Evolutionary conservation across 2,888 invertebrate genomes (phyloP).

Genomic region (Drosophila recens): DNA sequence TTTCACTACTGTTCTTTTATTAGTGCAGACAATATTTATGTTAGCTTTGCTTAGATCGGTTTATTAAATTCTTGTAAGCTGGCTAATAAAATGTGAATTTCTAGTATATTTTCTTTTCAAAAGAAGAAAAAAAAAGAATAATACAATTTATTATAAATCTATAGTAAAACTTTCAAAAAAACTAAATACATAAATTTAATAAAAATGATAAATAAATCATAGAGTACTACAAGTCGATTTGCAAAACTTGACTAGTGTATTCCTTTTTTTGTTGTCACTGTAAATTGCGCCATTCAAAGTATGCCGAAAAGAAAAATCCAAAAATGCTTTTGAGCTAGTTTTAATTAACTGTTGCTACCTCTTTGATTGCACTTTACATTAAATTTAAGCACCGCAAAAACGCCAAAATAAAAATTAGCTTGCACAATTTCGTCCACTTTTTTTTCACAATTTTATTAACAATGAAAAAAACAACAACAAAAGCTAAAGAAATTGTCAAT

Average conservation of each 20-base stretch:
- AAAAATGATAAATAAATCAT: neutral
- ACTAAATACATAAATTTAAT: neutral
- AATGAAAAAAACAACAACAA: conserved; percentile 44
- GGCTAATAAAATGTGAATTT: no score
- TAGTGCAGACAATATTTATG: no score
- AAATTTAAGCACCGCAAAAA: conserved; percentile 38
- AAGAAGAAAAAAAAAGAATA: neutral
- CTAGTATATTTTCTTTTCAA: no score
- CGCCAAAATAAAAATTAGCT: conserved; percentile 34
- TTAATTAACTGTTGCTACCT: conserved; percentile 55
- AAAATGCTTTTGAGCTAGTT: conserved; percentile 32
- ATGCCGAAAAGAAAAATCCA: conserved; percentile 6
- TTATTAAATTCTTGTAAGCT: no score
- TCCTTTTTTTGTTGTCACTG: conserved; percentile 33
- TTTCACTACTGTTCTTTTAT: no score
- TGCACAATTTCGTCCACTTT: conserved; percentile 47
- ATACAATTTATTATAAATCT: no score
- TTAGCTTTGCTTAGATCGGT: no score
- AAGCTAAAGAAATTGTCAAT: conserved; percentile 62
- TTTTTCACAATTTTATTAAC: conserved; percentile 70
- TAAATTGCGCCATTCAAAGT: conserved; percentile 42
- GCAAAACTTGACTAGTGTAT: neutral
- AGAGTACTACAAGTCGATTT: neutral
- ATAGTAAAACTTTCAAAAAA: no score
- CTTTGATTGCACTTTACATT: conserved; percentile 25